Percentiles rank a stretch among this genome's conserved stretches.
phyloP scores from a whole-genome alignment of 2,797 vertebrate species.

The Furcifer pardalis region DNA sequence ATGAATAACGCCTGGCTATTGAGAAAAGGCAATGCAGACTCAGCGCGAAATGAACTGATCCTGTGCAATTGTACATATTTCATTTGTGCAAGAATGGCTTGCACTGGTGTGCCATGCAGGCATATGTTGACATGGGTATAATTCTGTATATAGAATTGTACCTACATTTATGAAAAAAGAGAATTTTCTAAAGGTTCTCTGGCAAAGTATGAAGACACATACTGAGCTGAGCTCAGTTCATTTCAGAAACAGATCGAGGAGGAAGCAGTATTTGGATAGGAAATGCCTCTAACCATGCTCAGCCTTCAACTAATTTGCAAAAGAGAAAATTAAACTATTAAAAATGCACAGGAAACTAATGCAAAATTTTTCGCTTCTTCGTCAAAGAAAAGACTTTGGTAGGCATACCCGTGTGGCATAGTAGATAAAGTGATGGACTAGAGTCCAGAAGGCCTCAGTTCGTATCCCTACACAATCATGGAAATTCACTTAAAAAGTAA shows the following conservation, averaged over 20 bases:
- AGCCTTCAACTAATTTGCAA: not conserved
- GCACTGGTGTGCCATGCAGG: not conserved
- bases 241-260: not conserved
- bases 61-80: not conserved
- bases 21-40: not conserved
- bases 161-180: not conserved
- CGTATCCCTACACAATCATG: no score
- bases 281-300: not conserved
- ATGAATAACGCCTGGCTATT: not conserved
- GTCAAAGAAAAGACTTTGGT: not conserved
- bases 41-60: slow-evolving; percentile 6
- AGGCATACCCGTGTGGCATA: no score
- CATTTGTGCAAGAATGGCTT: not conserved
- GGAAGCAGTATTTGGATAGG: not conserved
- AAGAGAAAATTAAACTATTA: not conserved
- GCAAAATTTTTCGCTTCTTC: not conserved
- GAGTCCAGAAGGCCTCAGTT: no score
- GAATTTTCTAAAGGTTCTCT: not conserved
- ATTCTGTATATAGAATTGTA: not conserved
- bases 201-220: not conserved
- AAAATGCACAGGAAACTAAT: slow-evolving; percentile 25
- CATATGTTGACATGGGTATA: not conserved
- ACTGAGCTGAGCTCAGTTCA: not conserved
- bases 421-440: no score
- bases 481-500: no score